Evolutionary conservation across 2,113 vertebrate species (phyloP), one percentile per base, ranked within the genome.

Genomic region (Pavo muticus): DNA sequence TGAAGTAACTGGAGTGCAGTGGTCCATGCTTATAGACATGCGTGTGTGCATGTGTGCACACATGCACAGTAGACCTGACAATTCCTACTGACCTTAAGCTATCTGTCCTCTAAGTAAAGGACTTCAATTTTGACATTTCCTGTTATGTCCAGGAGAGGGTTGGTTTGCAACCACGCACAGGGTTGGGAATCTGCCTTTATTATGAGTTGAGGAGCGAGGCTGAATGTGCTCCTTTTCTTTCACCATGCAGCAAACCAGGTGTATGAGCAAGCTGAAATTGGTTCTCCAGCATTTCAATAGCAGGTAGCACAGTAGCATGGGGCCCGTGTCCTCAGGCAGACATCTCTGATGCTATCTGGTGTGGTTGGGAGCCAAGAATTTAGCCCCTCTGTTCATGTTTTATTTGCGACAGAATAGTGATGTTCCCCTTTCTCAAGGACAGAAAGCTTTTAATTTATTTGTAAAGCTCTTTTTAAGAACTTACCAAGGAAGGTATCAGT

Each of bases 361-460:
- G 19, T 71, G 74, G 71, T 52, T 91, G 64, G 40, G 37, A 88
- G 85, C 71, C 75, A 86, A 86, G 32, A 84, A 61, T 74, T 88
- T 44, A 78, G 24, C 37, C 65, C 54, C 50, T 89, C 67, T 72
- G 5, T 44, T 72, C 69, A 9, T 61, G 40, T 86, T 93, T 95
- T 61, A 35, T 57, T 77, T 59, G 5, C 30, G 78, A 67, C 54
- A 74, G 61, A 87, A 50, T 10, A 17, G 17, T 80, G 72, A 70
- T 47, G 13, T 47, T 88, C 90, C 76, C 71, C 48, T 75, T 93
- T 87, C 85, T 32, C 52, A 65, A 81, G 90, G 90, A 91, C 73
- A 67, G 47, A 57, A 90, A 71, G 75, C 76, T 81, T 84, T 94
- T 74, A 68, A 84, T 90, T 78, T 84, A 12, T 45, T 94, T 94